A percentile compares a stretch with the other conserved stretches of the same genome.
These are phyloP conservation scores for Odontomyia ornata DNA, from an alignment of 2,888 invertebrate species.

Conservation along the genomic window DNA sequence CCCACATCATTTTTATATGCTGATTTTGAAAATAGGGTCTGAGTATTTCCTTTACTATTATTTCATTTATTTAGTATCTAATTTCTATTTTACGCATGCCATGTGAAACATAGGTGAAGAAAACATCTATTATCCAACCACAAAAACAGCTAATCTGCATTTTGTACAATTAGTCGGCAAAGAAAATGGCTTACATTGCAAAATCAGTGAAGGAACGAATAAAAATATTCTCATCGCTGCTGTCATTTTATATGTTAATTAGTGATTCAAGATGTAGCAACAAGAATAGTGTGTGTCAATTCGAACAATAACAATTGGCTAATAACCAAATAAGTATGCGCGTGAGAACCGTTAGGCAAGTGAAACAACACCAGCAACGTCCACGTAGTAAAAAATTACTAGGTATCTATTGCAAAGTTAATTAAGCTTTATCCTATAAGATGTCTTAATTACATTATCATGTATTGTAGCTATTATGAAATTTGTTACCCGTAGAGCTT, in stretches of 20 bases:
- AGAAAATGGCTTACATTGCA: slow-evolving; percentile 23
- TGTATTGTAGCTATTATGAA: neutral
- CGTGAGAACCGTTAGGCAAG: slow-evolving; percentile 73
- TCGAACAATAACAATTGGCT: slow-evolving; percentile 22
- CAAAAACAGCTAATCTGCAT: neutral
- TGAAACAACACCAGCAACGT: slow-evolving; percentile 74
- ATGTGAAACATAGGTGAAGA: neutral
- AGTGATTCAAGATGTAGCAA: slow-evolving; percentile 11
- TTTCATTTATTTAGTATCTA: neutral
- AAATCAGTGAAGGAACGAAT: slow-evolving; percentile 37
- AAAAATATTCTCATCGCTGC: neutral
- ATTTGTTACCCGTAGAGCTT: too few relatives aligned
- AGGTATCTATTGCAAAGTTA: slow-evolving; percentile 32
- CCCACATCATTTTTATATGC: neutral
- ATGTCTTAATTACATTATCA: neutral
- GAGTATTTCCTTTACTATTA: neutral
- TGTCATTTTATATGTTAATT: neutral
- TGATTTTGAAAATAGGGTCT: neutral
- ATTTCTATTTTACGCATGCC: neutral
- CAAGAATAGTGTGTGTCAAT: slow-evolving; percentile 2
- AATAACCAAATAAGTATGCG: slow-evolving; percentile 49
- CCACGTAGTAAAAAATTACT: slow-evolving; percentile 50
- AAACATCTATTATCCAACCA: neutral
- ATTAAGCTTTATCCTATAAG: neutral
- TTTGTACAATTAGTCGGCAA: neutral